A percentile compares a stretch with the other conserved stretches of the same genome.
Evolutionary conservation across 2,888 invertebrate species (phyloP).

Genomic region (Pachycephus smyrnensis): DNA sequence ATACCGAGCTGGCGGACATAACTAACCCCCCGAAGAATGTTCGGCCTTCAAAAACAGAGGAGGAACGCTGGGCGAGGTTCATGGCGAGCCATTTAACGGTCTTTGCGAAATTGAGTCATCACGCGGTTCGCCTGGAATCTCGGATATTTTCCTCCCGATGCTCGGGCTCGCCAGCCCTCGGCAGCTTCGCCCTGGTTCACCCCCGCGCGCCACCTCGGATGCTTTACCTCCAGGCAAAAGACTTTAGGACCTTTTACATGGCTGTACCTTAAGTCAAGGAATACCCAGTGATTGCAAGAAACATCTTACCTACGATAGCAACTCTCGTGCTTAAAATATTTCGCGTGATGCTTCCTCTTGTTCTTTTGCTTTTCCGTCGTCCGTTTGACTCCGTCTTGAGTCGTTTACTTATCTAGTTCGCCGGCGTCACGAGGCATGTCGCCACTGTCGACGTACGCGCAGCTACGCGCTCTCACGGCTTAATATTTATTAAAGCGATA

Average conservation of each 20-base stretch:
- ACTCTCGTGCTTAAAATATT: neutral
- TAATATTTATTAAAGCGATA: conserved; percentile 17
- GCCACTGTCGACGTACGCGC: neutral
- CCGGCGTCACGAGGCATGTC: neutral
- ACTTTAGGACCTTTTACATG: neutral
- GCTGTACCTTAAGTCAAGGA: neutral
- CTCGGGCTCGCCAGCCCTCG: conserved; percentile 29
- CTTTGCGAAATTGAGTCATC: conserved; percentile 67
- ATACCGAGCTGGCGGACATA: conserved; percentile 18
- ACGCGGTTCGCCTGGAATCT: conserved; percentile 66
- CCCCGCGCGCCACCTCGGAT: neutral
- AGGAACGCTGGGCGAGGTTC: conserved; percentile 54
- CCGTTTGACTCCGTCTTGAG: neutral
- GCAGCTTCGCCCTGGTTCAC: neutral
- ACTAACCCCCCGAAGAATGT: conserved; percentile 56
- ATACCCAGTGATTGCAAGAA: neutral
- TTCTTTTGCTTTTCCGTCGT: neutral
- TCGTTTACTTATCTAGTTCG: neutral
- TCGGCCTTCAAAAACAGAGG: conserved; percentile 63
- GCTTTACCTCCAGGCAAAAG: neutral
- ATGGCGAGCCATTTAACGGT: conserved; percentile 65
- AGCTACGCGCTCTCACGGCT: conserved; percentile 1
- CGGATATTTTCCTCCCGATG: conserved; percentile 71
- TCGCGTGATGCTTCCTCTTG: neutral
- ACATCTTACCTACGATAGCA: neutral